Conservation (phyloP, 2,797 vertebrate genomes). For the Sardinella longiceps region DNA sequence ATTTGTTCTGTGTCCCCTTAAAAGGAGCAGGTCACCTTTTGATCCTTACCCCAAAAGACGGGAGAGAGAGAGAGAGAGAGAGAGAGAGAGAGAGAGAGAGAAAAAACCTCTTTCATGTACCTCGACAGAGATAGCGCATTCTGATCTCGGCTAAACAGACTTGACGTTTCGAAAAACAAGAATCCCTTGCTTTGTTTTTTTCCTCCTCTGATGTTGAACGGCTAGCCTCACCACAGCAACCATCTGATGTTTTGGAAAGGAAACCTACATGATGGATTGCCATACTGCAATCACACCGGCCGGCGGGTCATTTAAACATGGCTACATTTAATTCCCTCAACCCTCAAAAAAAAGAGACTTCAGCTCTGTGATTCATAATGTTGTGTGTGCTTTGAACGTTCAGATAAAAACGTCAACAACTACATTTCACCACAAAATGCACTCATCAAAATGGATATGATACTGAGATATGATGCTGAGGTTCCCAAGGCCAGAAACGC, state of each 20-base stretch:
- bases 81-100: no score
- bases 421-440: background rate
- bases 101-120: background rate
- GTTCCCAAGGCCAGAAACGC: background rate
- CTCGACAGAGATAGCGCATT: background rate
- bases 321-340: background rate
- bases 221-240: background rate
- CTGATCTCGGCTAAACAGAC: background rate
- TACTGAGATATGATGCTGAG: no score
- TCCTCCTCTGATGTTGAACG: background rate
- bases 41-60: conserved; percentile 10
- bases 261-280: background rate
- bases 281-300: background rate
- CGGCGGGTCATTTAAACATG: background rate
- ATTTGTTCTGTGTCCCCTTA: conserved; percentile 25
- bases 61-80: no score
- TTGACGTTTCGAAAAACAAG: conserved; percentile 12
- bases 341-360: background rate
- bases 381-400: background rate
- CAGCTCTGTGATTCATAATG: background rate
- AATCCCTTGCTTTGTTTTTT: background rate
- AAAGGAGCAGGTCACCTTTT: conserved; percentile 3
- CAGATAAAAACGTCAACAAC: conserved; percentile 1
- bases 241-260: background rate
- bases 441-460: conserved; percentile 1